Evolutionary conservation across 2,797 vertebrate species (phyloP).

Genomic region (Cossypha caffra): DNA sequence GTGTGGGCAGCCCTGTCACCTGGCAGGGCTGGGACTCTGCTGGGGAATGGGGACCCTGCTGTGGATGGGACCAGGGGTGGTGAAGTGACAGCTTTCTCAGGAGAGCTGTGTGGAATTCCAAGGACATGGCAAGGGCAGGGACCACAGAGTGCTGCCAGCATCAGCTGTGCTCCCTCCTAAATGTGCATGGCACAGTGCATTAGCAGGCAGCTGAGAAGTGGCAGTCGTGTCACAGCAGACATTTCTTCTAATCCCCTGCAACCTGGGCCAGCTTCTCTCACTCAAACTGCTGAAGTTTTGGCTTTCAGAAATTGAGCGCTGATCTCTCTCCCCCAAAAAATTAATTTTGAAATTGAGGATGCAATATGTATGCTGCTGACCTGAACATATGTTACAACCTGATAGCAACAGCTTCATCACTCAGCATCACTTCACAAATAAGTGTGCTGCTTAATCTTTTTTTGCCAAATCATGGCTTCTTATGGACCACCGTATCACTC

Average conservation of each 20-base stretch:
- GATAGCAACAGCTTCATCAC: slow-evolving; percentile 52
- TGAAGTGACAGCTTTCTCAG: not conserved
- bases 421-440: slow-evolving; percentile 46
- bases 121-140: not conserved
- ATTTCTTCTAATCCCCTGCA: not conserved
- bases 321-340: slow-evolving; percentile 8
- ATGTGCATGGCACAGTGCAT: fast-evolving
- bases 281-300: slow-evolving; percentile 4
- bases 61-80: fast-evolving
- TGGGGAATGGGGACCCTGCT: not conserved
- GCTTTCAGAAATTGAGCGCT: not conserved
- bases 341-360: slow-evolving; percentile 26
- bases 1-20: not conserved
- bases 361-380: slow-evolving; percentile 27
- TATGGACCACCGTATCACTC: not conserved
- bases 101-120: not conserved
- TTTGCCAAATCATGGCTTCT: slow-evolving; percentile 2
- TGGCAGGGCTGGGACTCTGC: not conserved
- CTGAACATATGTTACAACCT: slow-evolving; percentile 59
- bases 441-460: slow-evolving; percentile 50
- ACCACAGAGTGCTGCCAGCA: not conserved
- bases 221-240: not conserved
- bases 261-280: not conserved
- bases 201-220: not conserved
- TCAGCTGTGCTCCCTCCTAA: not conserved